A percentile compares a stretch with the other conserved stretches of the same genome.
Conservation (phyloP, 1,140 invertebrate genomes). For the Elymnias hypermnestra region DNA sequence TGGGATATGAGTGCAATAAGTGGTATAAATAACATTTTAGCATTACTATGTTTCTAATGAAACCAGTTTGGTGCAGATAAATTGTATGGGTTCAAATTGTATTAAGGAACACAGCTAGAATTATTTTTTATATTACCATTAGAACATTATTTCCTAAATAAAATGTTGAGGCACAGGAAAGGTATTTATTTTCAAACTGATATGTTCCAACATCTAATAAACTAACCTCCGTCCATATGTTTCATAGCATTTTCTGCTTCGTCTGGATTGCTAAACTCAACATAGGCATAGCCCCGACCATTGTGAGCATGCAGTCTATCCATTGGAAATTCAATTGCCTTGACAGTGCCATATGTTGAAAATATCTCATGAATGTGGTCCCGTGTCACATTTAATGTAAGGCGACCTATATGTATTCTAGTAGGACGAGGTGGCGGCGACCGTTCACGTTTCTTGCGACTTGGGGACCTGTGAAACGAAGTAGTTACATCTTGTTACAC, state of each 20-base stretch:
- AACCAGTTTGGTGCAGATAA: no score
- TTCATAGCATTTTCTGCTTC: conserved; percentile 99
- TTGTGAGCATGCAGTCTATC: conserved; percentile 92
- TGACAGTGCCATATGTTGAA: conserved; percentile 92
- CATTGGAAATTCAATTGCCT: conserved; percentile 91
- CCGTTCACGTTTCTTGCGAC: conserved; percentile 79
- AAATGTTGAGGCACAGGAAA: no score
- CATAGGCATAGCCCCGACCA: conserved; percentile 93
- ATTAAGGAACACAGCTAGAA: no score
- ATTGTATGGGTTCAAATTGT: no score
- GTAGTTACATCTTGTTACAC: neutral
- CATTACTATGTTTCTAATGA: no score
- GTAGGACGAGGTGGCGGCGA: conserved; percentile 91
- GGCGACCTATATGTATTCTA: conserved; percentile 93
- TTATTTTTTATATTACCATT: no score
- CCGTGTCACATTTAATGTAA: conserved; percentile 94
- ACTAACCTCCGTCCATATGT: conserved; percentile 97
- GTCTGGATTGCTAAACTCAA: conserved; percentile 95
- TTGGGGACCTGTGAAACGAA: conserved; percentile 41
- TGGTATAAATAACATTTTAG: no score
- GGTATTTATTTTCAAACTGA: no score
- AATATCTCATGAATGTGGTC: conserved; percentile 98
- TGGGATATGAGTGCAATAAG: no score
- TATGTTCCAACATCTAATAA: no score
- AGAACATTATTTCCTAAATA: no score